Evolutionary conservation across 2,888 invertebrate genomes (phyloP), one percentile per base, ranked within the genome.

Genomic region (Bursaphelenchus okinawaensis): DNA sequence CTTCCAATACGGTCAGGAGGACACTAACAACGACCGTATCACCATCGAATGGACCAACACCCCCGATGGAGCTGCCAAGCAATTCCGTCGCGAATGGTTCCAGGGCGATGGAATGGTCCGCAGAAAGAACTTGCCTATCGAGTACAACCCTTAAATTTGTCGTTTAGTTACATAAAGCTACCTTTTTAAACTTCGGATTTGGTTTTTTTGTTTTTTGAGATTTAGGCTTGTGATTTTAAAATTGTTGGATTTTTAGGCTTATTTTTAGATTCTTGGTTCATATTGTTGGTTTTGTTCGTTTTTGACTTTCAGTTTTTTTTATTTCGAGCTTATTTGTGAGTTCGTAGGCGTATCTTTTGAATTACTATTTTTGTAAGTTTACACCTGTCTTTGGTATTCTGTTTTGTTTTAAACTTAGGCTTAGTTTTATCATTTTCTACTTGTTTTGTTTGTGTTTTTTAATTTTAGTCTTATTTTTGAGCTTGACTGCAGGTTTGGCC

Each of bases 11-110:
- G 71, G 65, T 59, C 55, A 52, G 31, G 71, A 70, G 52, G 68
- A 68, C 65, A 68, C 65, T 65, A 70, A 70, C 55, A 70, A 70
- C 60, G 68, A 68, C 64, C 68, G 68, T 40, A 70, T 68, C 69
- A 68, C 68, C 55, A 68, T 68, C 61, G 68, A 68, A 51, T 68
- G 68, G 68, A 68, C 68, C 65, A 67, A 66, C 67, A 67, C 66
- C 26, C 66, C 66, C n/a, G 66, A 67, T 22, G 67, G 66, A 16
- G 66, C 67, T 56, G 67, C 55, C 58, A 67, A 67, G 68, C 57
- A 68, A 31, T 67, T 68, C 67, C 58, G 68, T 29, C 68, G 67
- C 29, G 68, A 67, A 26, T 67, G 67, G 68, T 67, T 67, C 68
- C 68, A 68, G 27, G 67, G 67, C 23, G 68, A 68, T 50, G 63